Evolutionary conservation across 2,888 invertebrate species (phyloP), one percentile per base, ranked within the genome.

Genomic region (Cheilosia grossa): DNA sequence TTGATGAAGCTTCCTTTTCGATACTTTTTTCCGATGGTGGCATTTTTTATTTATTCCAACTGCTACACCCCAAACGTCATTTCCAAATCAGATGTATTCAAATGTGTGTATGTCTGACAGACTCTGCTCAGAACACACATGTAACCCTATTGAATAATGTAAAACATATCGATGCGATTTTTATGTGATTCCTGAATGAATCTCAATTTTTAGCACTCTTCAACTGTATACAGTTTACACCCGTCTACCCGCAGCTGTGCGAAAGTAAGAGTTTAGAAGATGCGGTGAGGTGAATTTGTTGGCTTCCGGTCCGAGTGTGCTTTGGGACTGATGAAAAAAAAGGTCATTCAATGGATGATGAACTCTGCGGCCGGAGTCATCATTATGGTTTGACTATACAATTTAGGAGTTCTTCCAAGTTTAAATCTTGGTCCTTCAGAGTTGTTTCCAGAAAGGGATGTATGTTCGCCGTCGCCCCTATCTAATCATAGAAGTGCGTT

Each of bases 1-100:
- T 91, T 91, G 89, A 91, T 90, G 78, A 90, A 91, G 91, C 89
- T 90, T 90, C 90, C 90, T 90, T 91, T 91, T 89, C 89, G 86
- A 89, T 89, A 89, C 87, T 72, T 69, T 47, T 69, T 47, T 58
- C 63, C 30, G 9, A 30, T 2, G 21, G 44, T 44, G 19, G 24
- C 44, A 40, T 56, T 63, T 42, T 69, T 82, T 86, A 74, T 89
- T 89, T 89, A 89, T 89, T 89, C 89, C 89, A 89, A 72, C 69
- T 72, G 33, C 33, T 72, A 37, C 33, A 64, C 42, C 74, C 64
- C 58, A 56, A 89, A 89, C 88, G 88, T 88, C n/a, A 82, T 86
- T 66, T 73, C 44, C 54, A 64, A 72, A 83, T 74, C 87, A 85
- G 74, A 77, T 74, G 66, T 69, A 82, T 82, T 75, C 73, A 83